Evolutionary conservation across 2,888 invertebrate genomes (phyloP), one percentile per base, ranked within the genome.

Genomic region (Halictus quadricinctus): DNA sequence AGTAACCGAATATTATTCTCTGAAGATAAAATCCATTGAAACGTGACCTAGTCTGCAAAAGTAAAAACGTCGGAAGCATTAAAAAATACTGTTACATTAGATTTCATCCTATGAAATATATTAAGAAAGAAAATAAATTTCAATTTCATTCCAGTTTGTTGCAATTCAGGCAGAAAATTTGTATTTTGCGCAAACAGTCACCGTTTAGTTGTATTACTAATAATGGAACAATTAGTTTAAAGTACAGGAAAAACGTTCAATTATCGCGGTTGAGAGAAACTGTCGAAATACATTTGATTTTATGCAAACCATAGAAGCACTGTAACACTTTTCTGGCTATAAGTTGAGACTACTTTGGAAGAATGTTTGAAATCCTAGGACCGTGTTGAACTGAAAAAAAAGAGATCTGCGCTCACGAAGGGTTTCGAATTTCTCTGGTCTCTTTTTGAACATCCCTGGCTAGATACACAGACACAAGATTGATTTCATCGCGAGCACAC

Each of bases 401-500:
- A n/a, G 58, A 58, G 58, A 58, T 12, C 3, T 12, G 58, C n/a
- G 58, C n/a, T 58, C 5, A 58, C n/a, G n/a, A 1, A 10, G n/a
- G 4, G 58, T n/a, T 58, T n/a, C n/a, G 58, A 58, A n/a, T 58
- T n/a, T n/a, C n/a, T 12, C 58, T 58, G 58, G n/a, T 58, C n/a
- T 12, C 58, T 58, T 58, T 58, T n/a, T 15, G 64, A 64, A 64
- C 15, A 15, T 64, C 15, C 29, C 64, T 18, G 3, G 29, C 15
- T 29, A 64, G 36, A 21, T 69, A 69, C 41, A 69, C 69, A 69
- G 69, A 41, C 41, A 18, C 36, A 41, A 21, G 25, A 76, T 66
- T 43, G 66, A 76, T 76, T 29, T 12, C 46, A 76, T 48, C 64
- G 43, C 46, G 76, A 18, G 64, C 58, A 46, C 64, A 64, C 41